These are phyloP conservation scores for Athene cunicularia DNA, from an alignment of 2,113 vertebrate genomes.

Conservation along the genomic window DNA sequence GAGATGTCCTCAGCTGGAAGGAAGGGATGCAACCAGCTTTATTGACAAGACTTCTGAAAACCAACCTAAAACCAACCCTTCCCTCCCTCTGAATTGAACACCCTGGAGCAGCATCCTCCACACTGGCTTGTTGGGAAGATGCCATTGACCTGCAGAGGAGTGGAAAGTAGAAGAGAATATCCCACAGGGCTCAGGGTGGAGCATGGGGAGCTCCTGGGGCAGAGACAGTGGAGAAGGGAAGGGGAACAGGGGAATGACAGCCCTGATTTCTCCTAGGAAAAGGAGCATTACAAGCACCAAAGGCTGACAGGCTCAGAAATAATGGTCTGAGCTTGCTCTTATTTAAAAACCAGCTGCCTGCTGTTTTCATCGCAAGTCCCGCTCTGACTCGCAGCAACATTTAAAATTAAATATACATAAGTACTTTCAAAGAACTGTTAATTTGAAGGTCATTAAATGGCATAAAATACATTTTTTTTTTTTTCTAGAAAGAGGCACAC, in stretches of 20 bases:
- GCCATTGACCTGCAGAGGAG: not conserved
- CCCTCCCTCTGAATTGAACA: not conserved
- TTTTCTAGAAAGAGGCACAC: slow-evolving; percentile 54
- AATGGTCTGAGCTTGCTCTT: slow-evolving; percentile 72
- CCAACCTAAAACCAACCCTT: not conserved
- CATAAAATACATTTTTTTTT: slow-evolving; percentile 66
- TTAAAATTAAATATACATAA: slow-evolving; percentile 85
- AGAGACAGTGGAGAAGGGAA: not conserved
- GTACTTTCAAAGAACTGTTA: slow-evolving; percentile 78
- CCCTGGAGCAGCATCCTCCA: not conserved
- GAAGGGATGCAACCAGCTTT: not conserved
- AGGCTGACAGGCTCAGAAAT: slow-evolving; percentile 70
- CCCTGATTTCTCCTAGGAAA: not conserved
- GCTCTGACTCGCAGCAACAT: slow-evolving; percentile 72
- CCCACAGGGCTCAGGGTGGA: not conserved
- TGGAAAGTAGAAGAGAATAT: not conserved
- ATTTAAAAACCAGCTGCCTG: slow-evolving; percentile 76
- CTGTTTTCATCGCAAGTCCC: slow-evolving; percentile 70
- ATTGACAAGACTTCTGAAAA: not conserved
- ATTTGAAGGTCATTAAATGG: slow-evolving; percentile 83
- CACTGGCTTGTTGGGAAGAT: not conserved
- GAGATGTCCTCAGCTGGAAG: not conserved
- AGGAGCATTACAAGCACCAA: slow-evolving; percentile 24
- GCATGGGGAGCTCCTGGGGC: not conserved
- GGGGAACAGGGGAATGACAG: rapidly evolving